Evolutionary conservation across 2,888 invertebrate species (phyloP).

Genomic region (Aporophyla lueneburgensis): DNA sequence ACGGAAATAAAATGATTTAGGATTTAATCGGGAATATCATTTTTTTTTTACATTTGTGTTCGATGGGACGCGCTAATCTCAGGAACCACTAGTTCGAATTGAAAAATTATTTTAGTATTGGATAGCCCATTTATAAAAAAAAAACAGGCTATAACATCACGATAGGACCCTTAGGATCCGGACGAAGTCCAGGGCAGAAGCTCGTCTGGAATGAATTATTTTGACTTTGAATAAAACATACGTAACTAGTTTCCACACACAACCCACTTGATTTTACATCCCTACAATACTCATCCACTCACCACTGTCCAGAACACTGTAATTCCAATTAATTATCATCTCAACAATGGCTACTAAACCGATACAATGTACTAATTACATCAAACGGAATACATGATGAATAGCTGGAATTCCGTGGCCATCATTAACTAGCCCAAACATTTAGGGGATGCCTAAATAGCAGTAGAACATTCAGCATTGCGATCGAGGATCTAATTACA

Average conservation of each 20-base stretch:
- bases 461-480: constrained; percentile 45
- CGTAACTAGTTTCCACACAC: not conserved
- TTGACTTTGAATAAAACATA: not conserved
- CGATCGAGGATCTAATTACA: constrained; percentile 55
- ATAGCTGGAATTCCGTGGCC: constrained; percentile 58
- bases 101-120: too few relatives aligned
- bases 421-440: constrained; percentile 61
- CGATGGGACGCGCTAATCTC: too few relatives aligned
- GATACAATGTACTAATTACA: constrained; percentile 60
- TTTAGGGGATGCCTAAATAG: constrained; percentile 50
- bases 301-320: not conserved
- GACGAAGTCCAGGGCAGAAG: too few relatives aligned
- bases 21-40: too few relatives aligned
- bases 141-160: too few relatives aligned
- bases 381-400: constrained; percentile 56
- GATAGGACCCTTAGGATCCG: too few relatives aligned
- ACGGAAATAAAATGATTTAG: too few relatives aligned
- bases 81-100: too few relatives aligned
- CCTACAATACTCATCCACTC: constrained; percentile 5
- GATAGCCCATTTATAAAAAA: too few relatives aligned
- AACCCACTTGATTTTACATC: constrained; percentile 3
- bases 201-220: too few relatives aligned
- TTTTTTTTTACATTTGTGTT: too few relatives aligned
- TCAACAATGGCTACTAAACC: constrained; percentile 48
- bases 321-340: constrained; percentile 42